Percentiles rank a stretch among this genome's conserved stretches.
Evolutionary conservation across 2,113 vertebrate genomes (phyloP).

Genomic region (Xenus cinereus): DNA sequence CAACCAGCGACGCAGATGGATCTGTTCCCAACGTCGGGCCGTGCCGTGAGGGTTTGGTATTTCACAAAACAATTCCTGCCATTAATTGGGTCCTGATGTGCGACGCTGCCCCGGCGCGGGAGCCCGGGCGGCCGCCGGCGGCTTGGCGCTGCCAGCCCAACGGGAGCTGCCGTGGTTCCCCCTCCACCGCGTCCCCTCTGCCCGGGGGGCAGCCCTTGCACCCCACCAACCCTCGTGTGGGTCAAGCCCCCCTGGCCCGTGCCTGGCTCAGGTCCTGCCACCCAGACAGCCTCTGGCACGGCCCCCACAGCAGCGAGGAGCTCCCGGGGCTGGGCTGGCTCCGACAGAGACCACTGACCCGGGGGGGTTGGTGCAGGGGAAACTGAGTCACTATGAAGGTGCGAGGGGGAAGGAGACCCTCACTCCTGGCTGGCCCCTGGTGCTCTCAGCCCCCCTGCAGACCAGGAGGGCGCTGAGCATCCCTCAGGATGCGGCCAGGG

Average conservation of each 20-base stretch:
- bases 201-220: neutral
- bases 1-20: conserved; percentile 17
- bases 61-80: conserved; percentile 43
- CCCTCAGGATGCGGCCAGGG: neutral
- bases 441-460: neutral
- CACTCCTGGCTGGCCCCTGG: neutral
- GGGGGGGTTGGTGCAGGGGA: neutral
- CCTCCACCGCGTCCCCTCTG: neutral
- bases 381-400: neutral
- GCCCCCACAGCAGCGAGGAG: neutral
- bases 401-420: neutral
- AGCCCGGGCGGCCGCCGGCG: neutral
- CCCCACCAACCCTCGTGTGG: neutral
- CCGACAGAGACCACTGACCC: neutral
- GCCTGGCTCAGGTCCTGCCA: too few species aligned
- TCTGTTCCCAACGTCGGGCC: conserved; percentile 78
- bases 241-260: neutral
- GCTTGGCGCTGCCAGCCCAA: neutral
- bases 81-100: conserved; percentile 53
- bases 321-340: neutral
- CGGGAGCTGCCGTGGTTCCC: neutral
- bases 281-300: fast-evolving
- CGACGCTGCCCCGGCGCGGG: neutral
- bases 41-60: conserved; percentile 59
- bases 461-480: neutral